phyloP scores from a whole-genome alignment of 2,888 invertebrate species.

The Pollenia amentaria region DNA sequence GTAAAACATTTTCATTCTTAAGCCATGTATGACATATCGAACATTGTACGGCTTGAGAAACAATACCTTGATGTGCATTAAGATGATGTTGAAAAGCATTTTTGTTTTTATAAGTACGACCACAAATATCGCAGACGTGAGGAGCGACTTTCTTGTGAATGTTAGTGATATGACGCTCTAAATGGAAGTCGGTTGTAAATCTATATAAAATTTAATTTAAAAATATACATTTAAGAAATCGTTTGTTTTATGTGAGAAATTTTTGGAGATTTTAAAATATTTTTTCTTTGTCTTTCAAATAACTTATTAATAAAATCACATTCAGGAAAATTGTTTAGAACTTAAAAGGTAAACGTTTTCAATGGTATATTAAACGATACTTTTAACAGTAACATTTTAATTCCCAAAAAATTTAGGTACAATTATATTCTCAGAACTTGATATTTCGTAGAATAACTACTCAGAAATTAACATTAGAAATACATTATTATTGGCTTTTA shows the following conservation, averaged over 20 bases:
- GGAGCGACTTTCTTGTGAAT: slow-evolving; percentile 80
- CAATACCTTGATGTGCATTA: slow-evolving; percentile 80
- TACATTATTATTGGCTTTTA: too few species aligned
- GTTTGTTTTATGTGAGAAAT: slow-evolving; percentile 1
- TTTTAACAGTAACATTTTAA: too few species aligned
- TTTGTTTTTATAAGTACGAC: slow-evolving; percentile 81
- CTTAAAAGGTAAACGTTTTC: too few species aligned
- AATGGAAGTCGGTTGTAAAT: slow-evolving; percentile 78
- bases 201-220: slow-evolving; percentile 75
- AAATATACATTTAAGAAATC: slow-evolving; percentile 38
- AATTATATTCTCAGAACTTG: too few species aligned
- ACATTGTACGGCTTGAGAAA: slow-evolving; percentile 79
- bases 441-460: too few species aligned
- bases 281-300: background rate
- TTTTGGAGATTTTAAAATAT: background rate
- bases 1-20: slow-evolving; percentile 79
- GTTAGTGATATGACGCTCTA: slow-evolving; percentile 79
- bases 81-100: slow-evolving; percentile 80
- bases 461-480: too few species aligned
- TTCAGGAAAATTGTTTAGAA: background rate
- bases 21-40: slow-evolving; percentile 79
- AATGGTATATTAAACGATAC: too few species aligned
- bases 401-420: too few species aligned
- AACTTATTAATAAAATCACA: background rate
- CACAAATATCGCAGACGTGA: slow-evolving; percentile 81